Base-by-base conservation (phyloP, 2,888 invertebrate species). In the Neoaliturus tenellus region DNA sequence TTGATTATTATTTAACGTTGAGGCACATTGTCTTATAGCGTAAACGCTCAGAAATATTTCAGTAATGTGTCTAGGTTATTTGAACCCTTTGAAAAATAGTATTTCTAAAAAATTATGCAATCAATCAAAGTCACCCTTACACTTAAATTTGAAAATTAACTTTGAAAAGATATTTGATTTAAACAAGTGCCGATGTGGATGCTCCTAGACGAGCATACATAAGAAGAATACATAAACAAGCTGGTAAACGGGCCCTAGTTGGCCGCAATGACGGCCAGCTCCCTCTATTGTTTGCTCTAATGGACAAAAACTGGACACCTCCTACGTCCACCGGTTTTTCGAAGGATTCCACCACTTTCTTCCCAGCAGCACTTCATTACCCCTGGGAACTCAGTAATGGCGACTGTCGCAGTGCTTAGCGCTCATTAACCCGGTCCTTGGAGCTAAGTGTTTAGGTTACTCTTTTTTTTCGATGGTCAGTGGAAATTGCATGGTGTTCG, bases 351-450 rank as follows among this genome's bases (percentile, higher is more conserved):
- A 62, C 62, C 62, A 51, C 51, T 51, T 51, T 51, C 51, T 51
- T 51, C 51, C 51, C 51, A 51, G 51, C 62, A 62, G 28, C 62
- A 62, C 62, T 62, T 62, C 62, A 62, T 62, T 62, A 62, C 62
- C 55, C 62, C 31, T 25, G 62, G 62, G 31, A 62, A 62, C 62
- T 14, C 31, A 5, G 31, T 31, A 31, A 31, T 31, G 62, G 28
- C 25, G 6, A 31, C 62, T 62, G 62, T 62, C 62, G 62, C 62
- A 62, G 62, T 62, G 62, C 62, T 25, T 55, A 25, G 62, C 14
- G 10, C 25, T 62, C 62, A 62, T 62, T 62, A 62, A 28, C 62
- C 5, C 0, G 6, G 62, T 28, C 62, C 62, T 62, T 62, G 62
- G 31, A 31, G 31, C 55, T 31, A 62, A 62, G 31, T 4, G 62